These are phyloP conservation scores for Galerucella calmariensis DNA, from an alignment of 2,888 invertebrate species.

Conservation along the genomic window DNA sequence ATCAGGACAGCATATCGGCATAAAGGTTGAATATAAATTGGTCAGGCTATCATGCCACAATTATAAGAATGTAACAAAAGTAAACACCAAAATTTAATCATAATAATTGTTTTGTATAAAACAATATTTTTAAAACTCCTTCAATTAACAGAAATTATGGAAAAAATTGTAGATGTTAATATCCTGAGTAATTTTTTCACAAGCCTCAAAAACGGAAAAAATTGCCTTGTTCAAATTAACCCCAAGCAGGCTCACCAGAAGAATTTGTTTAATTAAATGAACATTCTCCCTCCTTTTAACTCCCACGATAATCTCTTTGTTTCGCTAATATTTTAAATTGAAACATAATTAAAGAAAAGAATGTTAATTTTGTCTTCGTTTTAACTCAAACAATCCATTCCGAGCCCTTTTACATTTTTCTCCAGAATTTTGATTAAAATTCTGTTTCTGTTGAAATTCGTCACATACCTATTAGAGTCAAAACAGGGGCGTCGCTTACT, in stretches of 20 bases:
- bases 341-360: conserved; percentile 31
- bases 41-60: no score
- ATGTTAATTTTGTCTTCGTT: conserved; percentile 29
- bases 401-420: conserved; percentile 23
- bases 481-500: not conserved
- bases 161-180: not conserved
- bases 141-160: not conserved
- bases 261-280: conserved; percentile 20
- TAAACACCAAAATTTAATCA: no score
- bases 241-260: conserved; percentile 10
- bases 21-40: no score
- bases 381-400: no score
- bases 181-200: no score
- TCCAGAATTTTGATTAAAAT: conserved; percentile 39
- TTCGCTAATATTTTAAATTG: conserved; percentile 26
- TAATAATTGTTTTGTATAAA: no score
- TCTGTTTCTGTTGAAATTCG: conserved; percentile 27
- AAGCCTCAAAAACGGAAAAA: not conserved
- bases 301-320: conserved; percentile 10
- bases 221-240: conserved; percentile 13
- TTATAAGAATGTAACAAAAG: no score
- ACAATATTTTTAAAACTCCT: not conserved
- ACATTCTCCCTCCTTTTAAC: conserved; percentile 9
- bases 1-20: no score
- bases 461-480: conserved; percentile 19